phyloP scores from a whole-genome alignment of 2,113 vertebrate genomes.

The Oceanites oceanicus region DNA sequence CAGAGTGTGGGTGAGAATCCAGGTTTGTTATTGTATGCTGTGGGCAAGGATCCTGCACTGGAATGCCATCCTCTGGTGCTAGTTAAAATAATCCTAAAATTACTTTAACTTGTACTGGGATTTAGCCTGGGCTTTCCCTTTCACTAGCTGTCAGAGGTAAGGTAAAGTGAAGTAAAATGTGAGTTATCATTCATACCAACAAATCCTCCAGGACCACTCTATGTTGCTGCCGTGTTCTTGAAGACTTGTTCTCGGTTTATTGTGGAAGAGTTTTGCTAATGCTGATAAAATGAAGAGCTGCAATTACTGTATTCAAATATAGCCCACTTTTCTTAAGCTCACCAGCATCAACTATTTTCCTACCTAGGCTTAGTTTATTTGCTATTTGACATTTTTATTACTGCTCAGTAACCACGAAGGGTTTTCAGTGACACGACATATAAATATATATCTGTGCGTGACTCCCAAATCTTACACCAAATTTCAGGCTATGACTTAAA shows the following conservation, averaged over 20 bases:
- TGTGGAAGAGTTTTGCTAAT: neutral
- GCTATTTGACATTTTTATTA: neutral
- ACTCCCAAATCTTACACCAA: neutral
- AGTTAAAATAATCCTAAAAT: neutral
- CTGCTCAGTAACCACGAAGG: neutral
- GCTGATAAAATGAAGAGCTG: neutral
- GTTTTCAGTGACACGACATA: neutral
- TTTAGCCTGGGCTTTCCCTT: neutral
- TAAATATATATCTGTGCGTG: neutral
- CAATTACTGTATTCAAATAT: neutral
- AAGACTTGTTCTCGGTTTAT: neutral
- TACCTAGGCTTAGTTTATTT: neutral
- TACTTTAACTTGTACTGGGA: neutral
- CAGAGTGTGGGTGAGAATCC: neutral
- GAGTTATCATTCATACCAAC: neutral
- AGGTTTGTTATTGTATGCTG: neutral
- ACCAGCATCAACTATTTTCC: neutral
- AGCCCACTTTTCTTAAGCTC: neutral
- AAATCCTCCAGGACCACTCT: neutral
- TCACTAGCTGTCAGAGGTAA: neutral
- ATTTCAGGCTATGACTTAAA: neutral
- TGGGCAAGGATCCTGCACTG: neutral
- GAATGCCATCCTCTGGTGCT: neutral
- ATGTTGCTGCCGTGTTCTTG: neutral
- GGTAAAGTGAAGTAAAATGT: neutral